A percentile compares a stretch with the other conserved stretches of the same genome.
phyloP scores from a whole-genome alignment of 2,888 invertebrate species.

The Drosophila neonasuta region DNA sequence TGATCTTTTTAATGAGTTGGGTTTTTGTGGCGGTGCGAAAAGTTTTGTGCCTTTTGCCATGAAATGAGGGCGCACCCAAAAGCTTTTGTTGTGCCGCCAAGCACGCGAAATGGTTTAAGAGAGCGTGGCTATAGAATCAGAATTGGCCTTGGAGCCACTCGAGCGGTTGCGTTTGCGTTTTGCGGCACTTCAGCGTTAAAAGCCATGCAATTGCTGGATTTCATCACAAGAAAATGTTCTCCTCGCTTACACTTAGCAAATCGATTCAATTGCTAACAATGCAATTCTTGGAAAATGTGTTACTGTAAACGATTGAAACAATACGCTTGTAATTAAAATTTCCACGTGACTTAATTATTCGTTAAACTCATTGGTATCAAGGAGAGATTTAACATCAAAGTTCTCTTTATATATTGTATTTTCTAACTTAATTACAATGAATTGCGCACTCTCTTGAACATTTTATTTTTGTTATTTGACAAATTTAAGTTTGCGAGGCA shows the following conservation, averaged over 20 bases:
- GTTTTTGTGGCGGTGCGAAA: constrained; percentile 64
- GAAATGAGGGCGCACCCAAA: constrained; percentile 60
- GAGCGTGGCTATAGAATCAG: constrained; percentile 27
- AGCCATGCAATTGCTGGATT: constrained; percentile 10
- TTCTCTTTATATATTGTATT: neutral
- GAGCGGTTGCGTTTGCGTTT: constrained; percentile 56
- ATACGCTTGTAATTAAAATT: neutral
- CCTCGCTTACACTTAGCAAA: neutral
- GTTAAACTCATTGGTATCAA: neutral
- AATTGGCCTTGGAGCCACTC: constrained; percentile 59
- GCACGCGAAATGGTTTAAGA: constrained; percentile 35
- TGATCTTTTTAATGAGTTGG: constrained; percentile 77
- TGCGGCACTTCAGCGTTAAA: constrained; percentile 38
- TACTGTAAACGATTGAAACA: too few species aligned
- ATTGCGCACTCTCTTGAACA: too few species aligned
- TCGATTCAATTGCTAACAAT: constrained; percentile 1
- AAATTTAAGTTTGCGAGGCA: too few species aligned
- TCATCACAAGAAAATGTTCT: neutral
- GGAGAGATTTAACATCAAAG: neutral
- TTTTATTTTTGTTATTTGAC: too few species aligned
- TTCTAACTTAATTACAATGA: too few species aligned
- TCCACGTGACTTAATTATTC: neutral
- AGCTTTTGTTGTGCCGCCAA: constrained; percentile 57
- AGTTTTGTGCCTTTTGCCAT: constrained; percentile 65
- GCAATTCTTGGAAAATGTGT: neutral